Percentiles rank a stretch among this genome's conserved stretches.
phyloP scores from a whole-genome alignment of 1,140 invertebrate species.

The Amyelois transitella region DNA sequence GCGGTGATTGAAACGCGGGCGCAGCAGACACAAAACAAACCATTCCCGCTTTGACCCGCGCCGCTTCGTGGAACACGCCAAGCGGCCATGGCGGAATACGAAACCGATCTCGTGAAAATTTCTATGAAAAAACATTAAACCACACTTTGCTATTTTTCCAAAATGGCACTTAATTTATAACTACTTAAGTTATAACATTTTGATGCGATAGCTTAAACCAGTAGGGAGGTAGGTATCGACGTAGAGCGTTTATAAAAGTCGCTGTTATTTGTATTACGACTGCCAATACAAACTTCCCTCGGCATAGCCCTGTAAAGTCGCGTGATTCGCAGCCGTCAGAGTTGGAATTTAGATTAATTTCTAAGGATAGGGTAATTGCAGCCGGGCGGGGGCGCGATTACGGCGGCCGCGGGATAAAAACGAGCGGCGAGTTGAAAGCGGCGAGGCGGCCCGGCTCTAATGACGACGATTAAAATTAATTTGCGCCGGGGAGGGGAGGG shows the following conservation, averaged over 20 bases:
- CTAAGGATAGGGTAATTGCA: constrained; percentile 5
- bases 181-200: no score
- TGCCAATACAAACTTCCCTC: neutral
- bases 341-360: constrained; percentile 5
- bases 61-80: constrained; percentile 1
- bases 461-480: constrained; percentile 68
- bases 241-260: no score
- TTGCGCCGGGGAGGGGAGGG: constrained; percentile 27
- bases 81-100: neutral
- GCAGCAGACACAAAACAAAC: constrained; percentile 36
- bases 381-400: neutral
- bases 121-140: no score
- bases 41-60: constrained; percentile 20
- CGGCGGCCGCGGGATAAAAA: constrained; percentile 11
- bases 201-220: no score
- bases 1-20: constrained; percentile 50
- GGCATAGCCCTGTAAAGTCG: neutral
- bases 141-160: no score
- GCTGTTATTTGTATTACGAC: neutral
- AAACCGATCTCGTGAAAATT: no score
- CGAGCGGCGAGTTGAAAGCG: constrained; percentile 24
- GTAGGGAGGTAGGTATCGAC: no score
- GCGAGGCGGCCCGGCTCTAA: constrained; percentile 32
- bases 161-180: no score
- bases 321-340: constrained; percentile 1